phyloP scores from a whole-genome alignment of 2,113 vertebrate species.

The Paracanthobrama guichenoti region DNA sequence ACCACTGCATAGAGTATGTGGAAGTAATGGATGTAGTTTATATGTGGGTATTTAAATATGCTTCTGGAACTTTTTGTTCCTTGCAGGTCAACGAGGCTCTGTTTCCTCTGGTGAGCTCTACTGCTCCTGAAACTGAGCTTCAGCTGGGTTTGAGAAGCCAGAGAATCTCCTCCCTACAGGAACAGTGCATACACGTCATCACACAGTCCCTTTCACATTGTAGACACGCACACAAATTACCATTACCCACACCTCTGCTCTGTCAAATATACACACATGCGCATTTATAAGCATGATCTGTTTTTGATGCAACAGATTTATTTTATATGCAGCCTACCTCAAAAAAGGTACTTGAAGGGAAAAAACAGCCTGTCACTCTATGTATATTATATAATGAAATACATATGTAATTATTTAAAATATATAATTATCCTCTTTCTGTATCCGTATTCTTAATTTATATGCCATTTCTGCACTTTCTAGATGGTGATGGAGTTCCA shows the following conservation, averaged over 20 bases:
- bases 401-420: not conserved
- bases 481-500: not conserved
- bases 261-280: slow-evolving; percentile 35
- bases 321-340: not conserved
- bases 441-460: not conserved
- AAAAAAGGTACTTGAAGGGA: not conserved
- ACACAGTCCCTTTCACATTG: slow-evolving; percentile 25
- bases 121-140: slow-evolving; percentile 56
- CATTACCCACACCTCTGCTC: slow-evolving; percentile 37
- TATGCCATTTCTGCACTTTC: not conserved
- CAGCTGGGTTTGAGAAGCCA: slow-evolving; percentile 49
- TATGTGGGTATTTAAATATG: not conserved
- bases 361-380: not conserved
- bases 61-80: not conserved
- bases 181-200: slow-evolving; percentile 52
- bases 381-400: not conserved
- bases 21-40: not conserved
- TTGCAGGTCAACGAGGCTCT: slow-evolving; percentile 44
- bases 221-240: slow-evolving; percentile 28
- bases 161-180: slow-evolving; percentile 46
- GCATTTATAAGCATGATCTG: not conserved
- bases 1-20: not conserved
- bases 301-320: not conserved
- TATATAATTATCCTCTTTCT: not conserved
- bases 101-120: slow-evolving; percentile 55